phyloP scores from a whole-genome alignment of 2,113 vertebrate genomes.

The Trogon surrucura region DNA sequence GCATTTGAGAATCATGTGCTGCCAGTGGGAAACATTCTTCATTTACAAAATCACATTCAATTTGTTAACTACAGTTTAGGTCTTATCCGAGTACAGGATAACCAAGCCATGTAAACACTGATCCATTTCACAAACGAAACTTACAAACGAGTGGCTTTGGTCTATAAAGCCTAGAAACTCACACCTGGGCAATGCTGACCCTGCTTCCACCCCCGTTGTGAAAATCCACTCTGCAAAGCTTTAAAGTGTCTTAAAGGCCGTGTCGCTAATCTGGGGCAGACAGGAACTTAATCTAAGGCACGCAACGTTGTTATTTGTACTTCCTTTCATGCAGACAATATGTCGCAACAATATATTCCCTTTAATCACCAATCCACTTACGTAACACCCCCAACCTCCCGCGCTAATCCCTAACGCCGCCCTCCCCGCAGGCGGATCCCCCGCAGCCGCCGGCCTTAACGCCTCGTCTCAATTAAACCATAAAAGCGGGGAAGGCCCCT shows the following conservation, averaged over 20 bases:
- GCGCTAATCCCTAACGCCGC: rapidly evolving
- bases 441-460: not conserved
- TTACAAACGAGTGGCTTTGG: not conserved
- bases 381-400: rapidly evolving
- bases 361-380: not conserved
- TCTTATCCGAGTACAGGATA: not conserved
- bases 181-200: not conserved
- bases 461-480: not conserved
- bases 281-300: not conserved
- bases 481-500: not conserved
- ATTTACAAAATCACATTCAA: not conserved
- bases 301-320: not conserved
- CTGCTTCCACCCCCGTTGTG: rapidly evolving
- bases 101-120: rapidly evolving
- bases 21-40: not conserved
- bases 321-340: not conserved
- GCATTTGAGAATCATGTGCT: not conserved
- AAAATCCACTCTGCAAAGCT: not conserved
- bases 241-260: not conserved
- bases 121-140: not conserved
- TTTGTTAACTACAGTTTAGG: not conserved
- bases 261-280: not conserved
- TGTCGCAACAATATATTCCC: not conserved
- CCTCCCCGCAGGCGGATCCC: not conserved
- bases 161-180: not conserved